Base-by-base conservation (phyloP, 2,797 vertebrate species). In the Helicolenus hilgendorfi region DNA sequence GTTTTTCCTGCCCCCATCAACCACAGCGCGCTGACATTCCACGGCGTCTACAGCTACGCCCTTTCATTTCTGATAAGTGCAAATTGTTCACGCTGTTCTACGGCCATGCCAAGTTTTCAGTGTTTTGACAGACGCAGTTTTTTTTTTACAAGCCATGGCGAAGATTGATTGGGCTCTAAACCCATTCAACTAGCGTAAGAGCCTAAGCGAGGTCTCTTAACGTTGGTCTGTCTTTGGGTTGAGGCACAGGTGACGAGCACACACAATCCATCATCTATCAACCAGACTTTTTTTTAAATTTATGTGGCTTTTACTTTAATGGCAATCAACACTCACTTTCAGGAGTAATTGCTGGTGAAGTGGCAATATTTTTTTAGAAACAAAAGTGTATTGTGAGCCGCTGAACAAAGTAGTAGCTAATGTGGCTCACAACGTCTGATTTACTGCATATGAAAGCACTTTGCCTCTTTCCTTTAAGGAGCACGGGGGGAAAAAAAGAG, bases 361-460 rank as follows among this genome's bases (percentile, higher is more conserved):
- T 73, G 89, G 86, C 75, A 89, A 55, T 53, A 22, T 69, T 73
- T 88, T 49, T 55, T 73, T 75, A 35, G 81, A 96, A 94, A 98
- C 97, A 97, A 97, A 95, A 92, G 94, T 65, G 83, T 27, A 95
- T 97, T 97, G 96, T 96, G 89, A 80, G 38, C 85, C 70, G 13
- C 70, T 72, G 85, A 90, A 90, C 94, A 89, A 72, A 2, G 64
- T 78, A 92, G 89, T 70, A 67, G 85, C 75, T 86, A 64, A 72
- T 92, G 92, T 85, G 83, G 75, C 92, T 78, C 87, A 91, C 93
- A 88, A 63, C 82, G 70, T 90, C 91, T 98, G 97, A 98, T 98
- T 98, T 97, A 97, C 96, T 96, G 90, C 96, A 95, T 69, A 91
- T 90, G 93, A 97, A 97, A 97, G 95, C 63, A 84, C 88, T 94